Evolutionary conservation across 1,140 invertebrate species (phyloP).

Genomic region (Leptinotarsa defecta): DNA sequence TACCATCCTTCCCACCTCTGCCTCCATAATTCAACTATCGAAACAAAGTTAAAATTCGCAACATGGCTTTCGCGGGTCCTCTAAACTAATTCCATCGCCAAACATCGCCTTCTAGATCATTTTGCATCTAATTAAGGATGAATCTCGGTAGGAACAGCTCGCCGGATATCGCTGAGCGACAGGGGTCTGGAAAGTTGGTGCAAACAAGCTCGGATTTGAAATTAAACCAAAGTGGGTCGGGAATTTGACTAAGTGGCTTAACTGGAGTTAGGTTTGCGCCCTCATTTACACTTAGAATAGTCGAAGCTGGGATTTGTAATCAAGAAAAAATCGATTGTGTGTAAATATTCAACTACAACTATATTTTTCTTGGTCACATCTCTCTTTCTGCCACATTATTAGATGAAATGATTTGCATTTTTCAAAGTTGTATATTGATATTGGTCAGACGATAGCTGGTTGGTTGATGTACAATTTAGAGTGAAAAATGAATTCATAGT

Average conservation of each 20-base stretch:
- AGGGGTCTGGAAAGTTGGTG: constrained; percentile 8
- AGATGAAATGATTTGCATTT: too few relatives aligned
- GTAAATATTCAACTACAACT: too few relatives aligned
- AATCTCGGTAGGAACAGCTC: constrained; percentile 9
- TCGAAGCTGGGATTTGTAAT: not conserved
- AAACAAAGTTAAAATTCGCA: constrained; percentile 16
- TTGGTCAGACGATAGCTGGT: too few relatives aligned
- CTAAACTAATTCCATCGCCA: constrained; percentile 18
- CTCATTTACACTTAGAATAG: constrained; percentile 22
- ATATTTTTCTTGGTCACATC: too few relatives aligned
- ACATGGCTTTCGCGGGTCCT: constrained; percentile 25
- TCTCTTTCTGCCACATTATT: too few relatives aligned
- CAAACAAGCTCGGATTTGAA: constrained; percentile 10
- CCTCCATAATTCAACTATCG: not conserved
- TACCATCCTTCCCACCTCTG: not conserved
- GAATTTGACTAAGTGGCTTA: constrained; percentile 20
- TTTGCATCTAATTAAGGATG: constrained; percentile 19
- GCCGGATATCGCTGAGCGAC: not conserved
- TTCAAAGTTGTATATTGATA: too few relatives aligned
- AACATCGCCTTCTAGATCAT: constrained; percentile 23
- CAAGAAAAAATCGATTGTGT: not conserved
- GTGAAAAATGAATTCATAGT: too few relatives aligned
- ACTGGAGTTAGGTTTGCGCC: constrained; percentile 12
- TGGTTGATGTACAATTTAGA: too few relatives aligned
- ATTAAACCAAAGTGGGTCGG: constrained; percentile 12